A percentile compares a stretch with the other conserved stretches of the same genome.
These are phyloP conservation scores for Erythrolamprus reginae DNA, from an alignment of 2,113 vertebrate genomes.

Conservation along the genomic window DNA sequence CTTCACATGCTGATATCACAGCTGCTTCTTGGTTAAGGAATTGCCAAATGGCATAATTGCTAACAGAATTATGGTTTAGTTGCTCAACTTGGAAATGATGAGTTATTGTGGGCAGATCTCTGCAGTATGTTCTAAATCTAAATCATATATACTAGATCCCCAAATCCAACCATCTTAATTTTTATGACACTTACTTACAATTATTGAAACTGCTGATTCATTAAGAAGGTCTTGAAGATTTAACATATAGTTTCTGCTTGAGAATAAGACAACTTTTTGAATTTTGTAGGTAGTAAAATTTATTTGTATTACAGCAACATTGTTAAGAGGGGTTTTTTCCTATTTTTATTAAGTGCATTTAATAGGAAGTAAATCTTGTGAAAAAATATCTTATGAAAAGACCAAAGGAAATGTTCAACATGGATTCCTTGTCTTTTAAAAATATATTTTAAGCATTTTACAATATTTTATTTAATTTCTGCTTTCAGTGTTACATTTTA, in stretches of 20 bases:
- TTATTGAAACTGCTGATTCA: background rate
- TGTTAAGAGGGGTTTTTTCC: background rate
- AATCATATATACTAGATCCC: background rate
- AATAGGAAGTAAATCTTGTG: background rate
- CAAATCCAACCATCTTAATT: background rate
- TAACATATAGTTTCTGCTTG: background rate
- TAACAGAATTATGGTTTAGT: constrained; percentile 17
- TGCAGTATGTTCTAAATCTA: background rate
- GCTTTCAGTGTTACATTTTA: background rate
- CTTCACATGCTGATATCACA: background rate
- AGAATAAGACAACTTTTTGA: background rate
- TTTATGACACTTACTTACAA: constrained; percentile 7
- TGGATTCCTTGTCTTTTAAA: constrained; percentile 1
- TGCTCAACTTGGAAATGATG: constrained; percentile 22
- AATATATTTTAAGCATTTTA: background rate
- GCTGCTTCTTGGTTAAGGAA: background rate
- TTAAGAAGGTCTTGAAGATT: background rate
- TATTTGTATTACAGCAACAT: constrained; percentile 14
- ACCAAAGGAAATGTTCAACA: background rate
- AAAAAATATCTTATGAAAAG: background rate
- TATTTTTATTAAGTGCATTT: constrained; percentile 4
- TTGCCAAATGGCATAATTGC: background rate
- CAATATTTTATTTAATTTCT: background rate
- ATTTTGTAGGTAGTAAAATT: background rate
- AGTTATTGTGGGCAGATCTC: background rate